Conservation (phyloP, 2,797 vertebrate species). For the Sphenopsis melanotis region DNA sequence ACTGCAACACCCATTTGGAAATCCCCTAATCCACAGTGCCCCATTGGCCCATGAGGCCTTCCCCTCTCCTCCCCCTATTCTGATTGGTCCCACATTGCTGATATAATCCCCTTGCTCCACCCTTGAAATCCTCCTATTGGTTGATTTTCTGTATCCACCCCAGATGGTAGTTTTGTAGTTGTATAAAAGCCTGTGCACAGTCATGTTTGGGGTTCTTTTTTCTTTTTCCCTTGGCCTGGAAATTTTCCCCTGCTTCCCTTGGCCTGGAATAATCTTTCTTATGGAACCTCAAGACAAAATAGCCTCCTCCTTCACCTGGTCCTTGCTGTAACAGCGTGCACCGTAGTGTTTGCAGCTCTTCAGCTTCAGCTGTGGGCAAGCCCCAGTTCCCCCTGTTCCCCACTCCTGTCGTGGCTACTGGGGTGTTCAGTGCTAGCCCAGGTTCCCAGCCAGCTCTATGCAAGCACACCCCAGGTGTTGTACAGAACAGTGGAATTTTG, state of each 20-base stretch:
- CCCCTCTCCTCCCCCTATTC: neutral
- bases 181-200: neutral
- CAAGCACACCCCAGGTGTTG: neutral
- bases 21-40: fast-evolving
- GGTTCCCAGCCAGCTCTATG: neutral
- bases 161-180: neutral
- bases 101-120: neutral
- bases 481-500: neutral
- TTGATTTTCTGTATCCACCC: neutral
- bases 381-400: too few species aligned
- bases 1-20: neutral
- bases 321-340: neutral
- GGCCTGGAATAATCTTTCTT: fast-evolving
- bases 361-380: neutral
- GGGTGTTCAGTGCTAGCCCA: neutral
- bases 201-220: fast-evolving
- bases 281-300: neutral
- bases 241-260: too few species aligned
- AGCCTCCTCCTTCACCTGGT: fast-evolving
- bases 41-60: neutral
- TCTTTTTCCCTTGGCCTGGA: neutral
- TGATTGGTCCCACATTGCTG: neutral
- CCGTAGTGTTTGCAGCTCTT: neutral
- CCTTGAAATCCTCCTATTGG: neutral
- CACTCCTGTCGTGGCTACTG: fast-evolving